Percentiles rank a stretch among this genome's conserved stretches.
phyloP scores from a whole-genome alignment of 1,140 invertebrate species.

The Drosophila malerkotliana region DNA sequence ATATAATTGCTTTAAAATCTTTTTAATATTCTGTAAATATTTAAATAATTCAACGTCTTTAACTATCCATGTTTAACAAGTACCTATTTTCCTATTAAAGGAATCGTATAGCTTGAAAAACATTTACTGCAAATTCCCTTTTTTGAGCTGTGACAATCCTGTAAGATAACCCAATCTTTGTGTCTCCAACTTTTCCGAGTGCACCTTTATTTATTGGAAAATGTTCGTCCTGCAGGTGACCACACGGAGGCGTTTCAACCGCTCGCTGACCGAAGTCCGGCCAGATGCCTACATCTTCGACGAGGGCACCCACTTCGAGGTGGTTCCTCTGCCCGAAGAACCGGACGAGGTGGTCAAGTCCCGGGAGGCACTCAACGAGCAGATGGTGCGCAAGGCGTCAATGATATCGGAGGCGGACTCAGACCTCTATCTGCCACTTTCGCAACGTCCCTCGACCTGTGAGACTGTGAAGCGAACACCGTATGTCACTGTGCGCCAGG shows the following conservation, averaged over 20 bases:
- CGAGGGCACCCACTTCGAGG: constrained; percentile 85
- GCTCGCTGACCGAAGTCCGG: constrained; percentile 88
- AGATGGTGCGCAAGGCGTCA: constrained; percentile 73
- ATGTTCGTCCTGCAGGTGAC: constrained; percentile 56
- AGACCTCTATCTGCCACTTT: constrained; percentile 75
- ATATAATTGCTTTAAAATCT: neutral
- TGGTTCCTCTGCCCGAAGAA: constrained; percentile 85
- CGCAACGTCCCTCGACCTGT: constrained; percentile 76
- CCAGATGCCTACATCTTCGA: constrained; percentile 86
- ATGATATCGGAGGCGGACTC: constrained; percentile 83
- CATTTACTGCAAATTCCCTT: constrained; percentile 9
- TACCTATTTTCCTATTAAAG: constrained; percentile 6
- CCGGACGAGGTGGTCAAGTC: constrained; percentile 83
- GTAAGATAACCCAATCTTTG: constrained; percentile 21
- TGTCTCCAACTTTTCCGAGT: constrained; percentile 10
- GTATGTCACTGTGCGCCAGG: constrained; percentile 80
- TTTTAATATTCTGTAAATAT: neutral
- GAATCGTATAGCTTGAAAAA: constrained; percentile 9
- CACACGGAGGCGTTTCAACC: constrained; percentile 85
- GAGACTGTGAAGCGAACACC: constrained; percentile 80
- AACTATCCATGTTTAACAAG: constrained; percentile 4
- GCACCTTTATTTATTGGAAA: neutral
- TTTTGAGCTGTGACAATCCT: constrained; percentile 10
- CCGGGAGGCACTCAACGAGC: constrained; percentile 72
- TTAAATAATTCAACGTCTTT: neutral